Conservation (phyloP, 2,797 vertebrate species). For the Hirundo rustica region DNA sequence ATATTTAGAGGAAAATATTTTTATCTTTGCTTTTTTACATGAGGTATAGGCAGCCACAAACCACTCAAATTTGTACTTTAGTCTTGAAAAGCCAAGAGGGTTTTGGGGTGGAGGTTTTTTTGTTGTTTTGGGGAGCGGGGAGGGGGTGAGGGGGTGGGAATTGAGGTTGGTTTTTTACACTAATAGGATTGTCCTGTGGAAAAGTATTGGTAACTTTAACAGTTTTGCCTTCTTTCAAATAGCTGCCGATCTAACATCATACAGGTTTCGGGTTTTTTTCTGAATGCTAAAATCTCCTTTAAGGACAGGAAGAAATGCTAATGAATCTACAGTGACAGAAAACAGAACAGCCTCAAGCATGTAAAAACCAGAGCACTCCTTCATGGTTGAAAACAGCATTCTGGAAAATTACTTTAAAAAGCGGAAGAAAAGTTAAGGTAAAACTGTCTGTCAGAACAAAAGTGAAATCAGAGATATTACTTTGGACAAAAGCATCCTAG, state of each 20-base stretch:
- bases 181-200: background rate
- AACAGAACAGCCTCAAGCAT: background rate
- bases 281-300: background rate
- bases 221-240: background rate
- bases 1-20: background rate
- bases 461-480: background rate
- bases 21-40: background rate
- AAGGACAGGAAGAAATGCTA: slow-evolving; percentile 11
- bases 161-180: background rate
- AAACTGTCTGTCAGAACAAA: background rate
- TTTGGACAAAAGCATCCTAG: background rate
- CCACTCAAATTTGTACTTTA: background rate
- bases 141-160: accelerated
- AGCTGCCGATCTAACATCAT: background rate
- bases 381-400: background rate
- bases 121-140: background rate
- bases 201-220: background rate
- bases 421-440: background rate
- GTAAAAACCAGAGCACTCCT: background rate
- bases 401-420: background rate
- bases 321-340: background rate
- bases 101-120: background rate
- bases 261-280: background rate
- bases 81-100: background rate
- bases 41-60: background rate